A percentile compares a stretch with the other conserved stretches of the same genome.
Evolutionary conservation across 2,888 invertebrate genomes (phyloP).

Genomic region (Copidosoma aretas): DNA sequence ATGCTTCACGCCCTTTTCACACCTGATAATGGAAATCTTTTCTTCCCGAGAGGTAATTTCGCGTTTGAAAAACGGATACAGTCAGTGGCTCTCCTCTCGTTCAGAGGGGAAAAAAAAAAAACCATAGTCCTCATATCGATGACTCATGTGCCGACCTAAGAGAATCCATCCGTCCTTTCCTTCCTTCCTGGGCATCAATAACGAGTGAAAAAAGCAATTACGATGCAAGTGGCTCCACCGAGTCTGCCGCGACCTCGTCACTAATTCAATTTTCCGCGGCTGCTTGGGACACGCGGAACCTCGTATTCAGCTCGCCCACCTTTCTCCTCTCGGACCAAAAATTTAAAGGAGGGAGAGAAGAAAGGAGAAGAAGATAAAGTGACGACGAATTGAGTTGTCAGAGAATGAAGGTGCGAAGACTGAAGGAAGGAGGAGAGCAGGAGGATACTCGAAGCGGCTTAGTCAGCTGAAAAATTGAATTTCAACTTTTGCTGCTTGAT

Average conservation of each 20-base stretch:
- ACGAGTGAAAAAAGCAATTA: constrained; percentile 41
- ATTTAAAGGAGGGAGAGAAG: constrained; percentile 3
- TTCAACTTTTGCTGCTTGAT: constrained; percentile 23
- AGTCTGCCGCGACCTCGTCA: constrained; percentile 38
- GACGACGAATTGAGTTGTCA: constrained; percentile 41
- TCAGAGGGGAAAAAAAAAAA: background rate
- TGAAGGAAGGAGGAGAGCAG: constrained; percentile 13
- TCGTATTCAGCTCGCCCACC: constrained; percentile 1
- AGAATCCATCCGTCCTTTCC: constrained; percentile 4
- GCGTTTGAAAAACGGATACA: constrained; percentile 38
- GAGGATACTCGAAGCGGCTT: constrained; percentile 34
- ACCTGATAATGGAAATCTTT: constrained; percentile 41
- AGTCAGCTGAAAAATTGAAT: constrained; percentile 48
- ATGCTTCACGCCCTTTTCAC: constrained; percentile 34
- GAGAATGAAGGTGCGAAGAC: constrained; percentile 13
- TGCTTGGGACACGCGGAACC: background rate
- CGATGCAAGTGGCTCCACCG: constrained; percentile 24
- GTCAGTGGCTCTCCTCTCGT: background rate
- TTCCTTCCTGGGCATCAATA: constrained; percentile 1
- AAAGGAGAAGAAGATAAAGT: background rate
- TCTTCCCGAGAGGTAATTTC: constrained; percentile 35
- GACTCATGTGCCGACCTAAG: constrained; percentile 29
- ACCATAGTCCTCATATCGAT: constrained; percentile 34
- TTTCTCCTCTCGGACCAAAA: constrained; percentile 29
- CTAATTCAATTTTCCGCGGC: constrained; percentile 42